Evolutionary conservation across 2,113 vertebrate genomes (phyloP), one percentile per base, ranked within the genome.

Genomic region (Eurypyga helias): DNA sequence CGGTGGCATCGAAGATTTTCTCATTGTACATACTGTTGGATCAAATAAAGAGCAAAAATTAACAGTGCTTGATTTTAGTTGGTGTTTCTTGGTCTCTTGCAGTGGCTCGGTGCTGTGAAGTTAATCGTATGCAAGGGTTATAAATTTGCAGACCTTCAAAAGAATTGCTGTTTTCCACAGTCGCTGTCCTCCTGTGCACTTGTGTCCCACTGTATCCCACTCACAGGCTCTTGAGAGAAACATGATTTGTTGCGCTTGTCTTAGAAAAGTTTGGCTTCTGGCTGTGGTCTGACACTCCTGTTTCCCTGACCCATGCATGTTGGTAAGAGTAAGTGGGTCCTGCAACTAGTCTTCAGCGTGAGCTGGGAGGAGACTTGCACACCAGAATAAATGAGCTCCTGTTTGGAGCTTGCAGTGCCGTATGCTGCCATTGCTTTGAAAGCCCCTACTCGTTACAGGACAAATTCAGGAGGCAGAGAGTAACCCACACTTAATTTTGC

Each of bases 221-320:
- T n/a, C 51, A 21, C 24, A 26, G 18, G 24, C 43, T 82, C 38
- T 88, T 45, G 46, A 66, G 46, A 49, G 84, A 70, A 24, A 29
- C 33, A 5, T 20, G 5, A 28, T 33, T 38, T 51, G 14, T 82
- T 69, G 45, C 13, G 7, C 55, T 77, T 72, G 11, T 36, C 48
- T 60, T 28, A 60, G 17, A 48, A 89, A 70, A 36, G 5, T 54
- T 78, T 90, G 31, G 75, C n/a, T 77, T 71, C 57, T 70, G 64
- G 25, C 54, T 91, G 12, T 69, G 54, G 19, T 14, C 36, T 66
- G 70, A 54, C 23, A 2, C 45, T 38, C 43, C 54, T 46, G 61
- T 17, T 85, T 3, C 34, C 26, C 7, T 31, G 6, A 13, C 24
- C 70, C 75, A 15, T 13, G 1, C 12, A 1, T 0, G 0, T 6